A percentile compares a stretch with the other conserved stretches of the same genome.
Conservation (phyloP, 2,888 invertebrate species). For the Meloe dianella region DNA sequence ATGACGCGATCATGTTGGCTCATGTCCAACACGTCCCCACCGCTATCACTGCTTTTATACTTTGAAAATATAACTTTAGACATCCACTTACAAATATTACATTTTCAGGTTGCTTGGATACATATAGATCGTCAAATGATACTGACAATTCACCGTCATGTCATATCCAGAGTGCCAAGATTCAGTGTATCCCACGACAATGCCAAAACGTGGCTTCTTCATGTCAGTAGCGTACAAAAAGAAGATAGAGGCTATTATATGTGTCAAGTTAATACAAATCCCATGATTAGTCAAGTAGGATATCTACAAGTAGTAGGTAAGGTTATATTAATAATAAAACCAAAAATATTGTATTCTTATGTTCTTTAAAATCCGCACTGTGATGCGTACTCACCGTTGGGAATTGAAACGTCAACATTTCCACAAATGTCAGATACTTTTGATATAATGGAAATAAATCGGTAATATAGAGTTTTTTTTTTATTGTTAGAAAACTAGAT, state of each 20-base stretch:
- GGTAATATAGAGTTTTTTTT: no score
- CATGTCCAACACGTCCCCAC: constrained; percentile 39
- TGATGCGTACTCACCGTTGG: background rate
- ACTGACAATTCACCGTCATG: constrained; percentile 89
- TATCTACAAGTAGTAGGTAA: constrained; percentile 92
- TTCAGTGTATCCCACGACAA: constrained; percentile 91
- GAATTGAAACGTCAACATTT: background rate
- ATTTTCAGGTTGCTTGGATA: constrained; percentile 87
- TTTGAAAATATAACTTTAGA: constrained; percentile 37
- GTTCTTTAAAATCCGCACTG: background rate
- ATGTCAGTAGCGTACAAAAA: constrained; percentile 89
- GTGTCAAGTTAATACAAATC: constrained; percentile 90
- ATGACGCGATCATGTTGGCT: constrained; percentile 50
- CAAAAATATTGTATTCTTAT: background rate
- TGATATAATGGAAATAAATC: no score
- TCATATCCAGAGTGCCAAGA: constrained; percentile 87
- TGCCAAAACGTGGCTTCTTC: constrained; percentile 89
- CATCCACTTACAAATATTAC: constrained; percentile 30
- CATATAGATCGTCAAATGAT: constrained; percentile 95
- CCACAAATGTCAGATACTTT: background rate
- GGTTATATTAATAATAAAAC: constrained; percentile 47
- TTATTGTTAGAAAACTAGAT: background rate
- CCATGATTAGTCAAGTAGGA: constrained; percentile 94
- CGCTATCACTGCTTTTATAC: constrained; percentile 29
- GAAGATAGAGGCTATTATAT: constrained; percentile 91